Base-by-base conservation (phyloP, 2,888 invertebrate species). In the Fissipunctia ypsillon region DNA sequence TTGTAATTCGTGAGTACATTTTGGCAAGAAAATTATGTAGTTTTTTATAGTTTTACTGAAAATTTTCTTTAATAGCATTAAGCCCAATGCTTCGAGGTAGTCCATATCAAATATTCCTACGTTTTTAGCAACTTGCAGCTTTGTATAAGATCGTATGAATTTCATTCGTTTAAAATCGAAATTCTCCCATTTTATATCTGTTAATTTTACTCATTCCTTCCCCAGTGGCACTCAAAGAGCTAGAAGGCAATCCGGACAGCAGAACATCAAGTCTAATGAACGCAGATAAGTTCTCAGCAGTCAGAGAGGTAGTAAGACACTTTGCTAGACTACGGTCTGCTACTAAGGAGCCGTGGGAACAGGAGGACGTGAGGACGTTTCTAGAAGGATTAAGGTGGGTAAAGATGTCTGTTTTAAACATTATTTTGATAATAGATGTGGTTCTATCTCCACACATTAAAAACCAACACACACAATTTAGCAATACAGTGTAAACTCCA, bases 241-340 rank as follows among this genome's bases (percentile, higher is more conserved):
- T 96, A 16, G 95, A 96, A 91, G 95, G 96, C 0, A 93, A 90
- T 2, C 95, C 95, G 0, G 96, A 96, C 81, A 94, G 94, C 45
- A 88, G 96, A 43, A 94, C 91, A 0, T 92, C 95, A 0, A 95
- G 91, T 78, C 80, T 96, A 0, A 92, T 95, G 91, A 95, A 92
- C n/a, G 91, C 92, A 0, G 93, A 94, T 45, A 95, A 95, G 85
- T 96, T 93, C 77, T 90, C 96, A 5, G 95, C 94, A 0, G 94
- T 96, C 0, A 80, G 96, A n/a, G 91, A 91, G 0, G 91, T 96
- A 0, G 95, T 96, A 7, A 87, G 95, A 56, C 94, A 96, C 78
- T 88, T 94, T 16, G 91, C 93, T 0, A 85, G 96, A 14, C 80
- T 90, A 0, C 86, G 93, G 6, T 94, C 94, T 0, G 94, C 94